Evolutionary conservation across 2,113 vertebrate genomes (phyloP).

Genomic region (Myotis davidii): DNA sequence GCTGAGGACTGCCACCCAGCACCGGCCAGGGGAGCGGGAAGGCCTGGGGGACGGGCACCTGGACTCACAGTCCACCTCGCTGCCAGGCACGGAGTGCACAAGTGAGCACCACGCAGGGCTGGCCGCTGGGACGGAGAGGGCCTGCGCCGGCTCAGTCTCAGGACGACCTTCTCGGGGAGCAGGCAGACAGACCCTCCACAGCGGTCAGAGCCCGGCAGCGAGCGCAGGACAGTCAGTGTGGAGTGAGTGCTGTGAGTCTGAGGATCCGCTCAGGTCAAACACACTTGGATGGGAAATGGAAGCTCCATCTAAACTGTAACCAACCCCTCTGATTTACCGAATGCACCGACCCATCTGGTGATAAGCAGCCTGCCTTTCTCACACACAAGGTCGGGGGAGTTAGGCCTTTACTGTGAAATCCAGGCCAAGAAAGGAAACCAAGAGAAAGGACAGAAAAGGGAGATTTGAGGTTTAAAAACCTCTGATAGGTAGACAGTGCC

Average conservation of each 20-base stretch:
- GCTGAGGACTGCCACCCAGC: neutral
- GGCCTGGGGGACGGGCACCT: neutral
- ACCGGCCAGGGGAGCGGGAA: neutral
- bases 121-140: neutral
- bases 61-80: neutral
- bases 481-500: neutral
- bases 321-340: conserved; percentile 8
- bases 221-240: neutral
- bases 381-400: neutral
- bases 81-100: neutral
- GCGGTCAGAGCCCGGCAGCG: neutral
- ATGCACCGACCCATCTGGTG: neutral
- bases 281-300: neutral
- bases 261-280: neutral
- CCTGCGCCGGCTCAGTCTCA: neutral
- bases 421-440: conserved; percentile 1
- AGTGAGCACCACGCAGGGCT: neutral
- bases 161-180: conserved; percentile 13
- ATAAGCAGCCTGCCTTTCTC: neutral
- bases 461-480: neutral
- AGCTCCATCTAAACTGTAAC: neutral
- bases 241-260: neutral
- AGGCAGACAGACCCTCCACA: neutral
- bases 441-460: conserved; percentile 37
- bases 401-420: conserved; percentile 9